Evolutionary conservation across 1,140 invertebrate species (phyloP).

Genomic region (Stegodyphus dumicola): DNA sequence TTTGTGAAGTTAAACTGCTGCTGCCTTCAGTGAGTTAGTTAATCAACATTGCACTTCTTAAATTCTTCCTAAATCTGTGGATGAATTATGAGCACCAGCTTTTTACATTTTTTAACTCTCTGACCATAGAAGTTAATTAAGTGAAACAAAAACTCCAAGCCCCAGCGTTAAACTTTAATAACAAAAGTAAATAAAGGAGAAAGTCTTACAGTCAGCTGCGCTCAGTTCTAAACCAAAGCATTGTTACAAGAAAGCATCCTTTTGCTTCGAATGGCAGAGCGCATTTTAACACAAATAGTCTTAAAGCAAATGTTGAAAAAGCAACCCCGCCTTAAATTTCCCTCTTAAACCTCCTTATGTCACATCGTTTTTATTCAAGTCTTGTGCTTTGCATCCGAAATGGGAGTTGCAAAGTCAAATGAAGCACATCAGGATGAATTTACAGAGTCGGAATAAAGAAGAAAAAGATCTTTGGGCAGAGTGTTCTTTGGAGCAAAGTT

Average conservation of each 20-base stretch:
- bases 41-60: no score
- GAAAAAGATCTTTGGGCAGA: background rate
- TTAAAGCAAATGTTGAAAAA: conserved; percentile 25
- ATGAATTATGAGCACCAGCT: no score
- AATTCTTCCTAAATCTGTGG: no score
- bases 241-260: conserved; percentile 36
- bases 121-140: no score
- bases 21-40: no score
- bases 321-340: background rate
- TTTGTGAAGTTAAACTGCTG: no score
- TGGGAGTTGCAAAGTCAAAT: conserved; percentile 43
- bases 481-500: conserved; percentile 6
- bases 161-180: no score
- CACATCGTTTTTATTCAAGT: conserved; percentile 45
- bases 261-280: conserved; percentile 20
- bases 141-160: no score
- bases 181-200: no score
- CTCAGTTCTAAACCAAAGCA: conserved; percentile 1
- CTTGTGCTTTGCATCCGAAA: conserved; percentile 45
- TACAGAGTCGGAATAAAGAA: background rate
- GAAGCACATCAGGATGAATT: conserved; percentile 43
- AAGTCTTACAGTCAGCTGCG: conserved; percentile 31
- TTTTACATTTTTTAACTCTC: no score
- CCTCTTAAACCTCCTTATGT: conserved; percentile 35
- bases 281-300: conserved; percentile 48